These are phyloP conservation scores for Oceanodroma tethys DNA, from an alignment of 2,113 vertebrate genomes.

Conservation along the genomic window DNA sequence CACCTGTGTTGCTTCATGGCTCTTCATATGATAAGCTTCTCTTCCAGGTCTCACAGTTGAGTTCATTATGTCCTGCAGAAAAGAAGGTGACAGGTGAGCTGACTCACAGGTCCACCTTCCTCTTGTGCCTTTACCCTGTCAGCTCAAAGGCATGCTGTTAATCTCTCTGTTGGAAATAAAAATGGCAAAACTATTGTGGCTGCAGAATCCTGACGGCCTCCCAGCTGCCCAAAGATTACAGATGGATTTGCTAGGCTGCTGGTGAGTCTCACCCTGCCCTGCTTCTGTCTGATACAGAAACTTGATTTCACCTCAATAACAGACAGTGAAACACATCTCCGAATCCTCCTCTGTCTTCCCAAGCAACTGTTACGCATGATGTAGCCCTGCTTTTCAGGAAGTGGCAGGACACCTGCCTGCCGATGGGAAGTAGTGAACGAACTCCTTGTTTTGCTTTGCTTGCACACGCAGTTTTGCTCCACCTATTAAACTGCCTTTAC, in stretches of 20 bases:
- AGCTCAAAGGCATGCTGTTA: background rate
- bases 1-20: background rate
- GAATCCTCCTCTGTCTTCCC: background rate
- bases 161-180: background rate
- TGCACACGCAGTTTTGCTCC: background rate
- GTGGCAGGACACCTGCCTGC: background rate
- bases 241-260: background rate
- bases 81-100: background rate
- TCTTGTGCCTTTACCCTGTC: background rate
- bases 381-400: background rate
- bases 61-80: background rate
- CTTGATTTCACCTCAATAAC: background rate
- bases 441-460: background rate
- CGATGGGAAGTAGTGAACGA: background rate
- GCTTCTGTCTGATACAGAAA: background rate
- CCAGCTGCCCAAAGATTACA: background rate
- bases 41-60: background rate
- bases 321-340: background rate
- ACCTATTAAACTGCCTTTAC: background rate
- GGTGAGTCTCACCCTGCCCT: background rate
- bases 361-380: fast-evolving
- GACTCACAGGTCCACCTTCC: background rate
- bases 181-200: background rate
- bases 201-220: background rate
- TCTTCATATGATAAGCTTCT: background rate